phyloP scores from a whole-genome alignment of 1,140 invertebrate species.

The Drosophila kepulauana region DNA sequence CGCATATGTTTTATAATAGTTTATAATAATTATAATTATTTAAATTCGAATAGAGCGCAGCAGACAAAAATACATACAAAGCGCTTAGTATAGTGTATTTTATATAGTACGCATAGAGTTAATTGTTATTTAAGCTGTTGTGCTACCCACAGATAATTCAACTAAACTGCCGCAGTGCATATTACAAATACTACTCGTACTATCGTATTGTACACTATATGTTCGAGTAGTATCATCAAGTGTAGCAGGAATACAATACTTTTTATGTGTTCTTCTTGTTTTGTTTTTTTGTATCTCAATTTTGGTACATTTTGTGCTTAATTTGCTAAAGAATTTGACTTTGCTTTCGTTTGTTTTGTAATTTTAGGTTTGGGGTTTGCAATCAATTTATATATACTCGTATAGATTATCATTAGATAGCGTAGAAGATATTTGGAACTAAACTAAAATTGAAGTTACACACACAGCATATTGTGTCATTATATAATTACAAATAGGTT shows the following conservation, averaged over 20 bases:
- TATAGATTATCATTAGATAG: constrained; percentile 35
- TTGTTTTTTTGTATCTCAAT: constrained; percentile 22
- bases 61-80: constrained; percentile 64
- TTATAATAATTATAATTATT: constrained; percentile 69
- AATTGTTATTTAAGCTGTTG: constrained; percentile 45
- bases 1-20: constrained; percentile 58
- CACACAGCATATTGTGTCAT: constrained; percentile 39
- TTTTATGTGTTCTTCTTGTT: constrained; percentile 34
- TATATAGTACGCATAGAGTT: constrained; percentile 31
- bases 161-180: constrained; percentile 51
- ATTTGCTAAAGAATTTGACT: constrained; percentile 77
- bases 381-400: constrained; percentile 2
- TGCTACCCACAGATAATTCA: constrained; percentile 71
- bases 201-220: constrained; percentile 10
- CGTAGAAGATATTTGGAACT: constrained; percentile 32
- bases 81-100: constrained; percentile 61
- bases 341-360: constrained; percentile 48
- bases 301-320: constrained; percentile 78
- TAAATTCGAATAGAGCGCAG: constrained; percentile 81
- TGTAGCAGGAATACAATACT: constrained; percentile 64
- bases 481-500: constrained; percentile 44
- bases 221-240: constrained; percentile 1
- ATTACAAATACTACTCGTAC: constrained; percentile 20
- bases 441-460: constrained; percentile 73
- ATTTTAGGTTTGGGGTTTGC: constrained; percentile 4